These are phyloP conservation scores for Urocitellus parryii DNA, from an alignment of 2,113 vertebrate species.

Conservation along the genomic window DNA sequence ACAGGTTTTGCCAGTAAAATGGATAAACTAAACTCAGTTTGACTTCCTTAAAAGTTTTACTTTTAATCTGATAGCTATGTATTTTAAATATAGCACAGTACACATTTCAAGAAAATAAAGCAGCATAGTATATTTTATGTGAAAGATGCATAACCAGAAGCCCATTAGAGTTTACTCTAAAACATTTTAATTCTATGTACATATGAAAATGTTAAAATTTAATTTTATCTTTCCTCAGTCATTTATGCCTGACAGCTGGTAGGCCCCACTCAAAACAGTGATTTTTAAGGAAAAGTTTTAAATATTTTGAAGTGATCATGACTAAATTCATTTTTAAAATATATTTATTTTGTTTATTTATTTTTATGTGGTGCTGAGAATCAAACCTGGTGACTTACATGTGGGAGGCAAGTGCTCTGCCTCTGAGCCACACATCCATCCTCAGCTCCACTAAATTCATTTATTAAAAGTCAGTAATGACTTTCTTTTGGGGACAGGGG, in stretches of 20 bases:
- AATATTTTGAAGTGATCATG: not conserved
- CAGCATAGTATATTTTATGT: not conserved
- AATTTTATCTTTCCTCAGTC: constrained; percentile 5
- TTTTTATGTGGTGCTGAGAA: no score
- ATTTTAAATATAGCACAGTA: constrained; percentile 46
- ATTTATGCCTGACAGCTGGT: not conserved
- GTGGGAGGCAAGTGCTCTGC: no score
- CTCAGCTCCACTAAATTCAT: constrained; percentile 38
- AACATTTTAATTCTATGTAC: constrained; percentile 39
- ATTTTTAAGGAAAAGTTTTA: constrained; percentile 42
- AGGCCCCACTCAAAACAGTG: not conserved
- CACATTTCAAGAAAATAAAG: not conserved
- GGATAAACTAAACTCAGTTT: not conserved
- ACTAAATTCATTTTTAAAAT: constrained; percentile 36
- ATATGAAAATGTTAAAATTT: constrained; percentile 41
- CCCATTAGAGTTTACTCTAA: not conserved
- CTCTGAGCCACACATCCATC: no score
- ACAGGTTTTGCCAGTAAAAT: constrained; percentile 29
- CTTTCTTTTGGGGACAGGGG: not conserved
- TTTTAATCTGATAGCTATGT: not conserved
- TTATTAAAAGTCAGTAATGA: constrained; percentile 3
- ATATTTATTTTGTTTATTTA: no score
- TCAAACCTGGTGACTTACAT: no score
- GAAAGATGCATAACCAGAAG: constrained; percentile 42
- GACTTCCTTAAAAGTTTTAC: not conserved